These are phyloP conservation scores for Cranoglanis bouderius DNA, from an alignment of 2,113 vertebrate genomes.

Conservation along the genomic window DNA sequence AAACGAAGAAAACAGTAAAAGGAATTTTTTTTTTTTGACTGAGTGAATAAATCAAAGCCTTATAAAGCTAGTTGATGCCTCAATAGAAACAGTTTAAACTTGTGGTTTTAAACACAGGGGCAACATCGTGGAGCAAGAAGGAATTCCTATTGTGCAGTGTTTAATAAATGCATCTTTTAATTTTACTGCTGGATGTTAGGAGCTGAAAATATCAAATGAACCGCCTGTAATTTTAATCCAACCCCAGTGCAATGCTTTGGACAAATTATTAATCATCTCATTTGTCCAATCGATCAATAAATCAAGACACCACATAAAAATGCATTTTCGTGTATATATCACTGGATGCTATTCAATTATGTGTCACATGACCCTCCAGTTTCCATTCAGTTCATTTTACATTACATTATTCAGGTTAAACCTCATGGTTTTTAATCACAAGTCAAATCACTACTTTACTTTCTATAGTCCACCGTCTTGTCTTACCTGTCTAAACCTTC, in stretches of 20 bases:
- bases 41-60: background rate
- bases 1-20: background rate
- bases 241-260: background rate
- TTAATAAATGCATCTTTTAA: background rate
- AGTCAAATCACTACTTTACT: background rate
- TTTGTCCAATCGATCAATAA: background rate
- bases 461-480: background rate
- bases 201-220: background rate
- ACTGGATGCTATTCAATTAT: background rate
- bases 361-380: background rate
- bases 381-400: conserved; percentile 4
- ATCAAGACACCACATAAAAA: background rate
- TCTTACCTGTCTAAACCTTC: conserved; percentile 3
- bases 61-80: background rate
- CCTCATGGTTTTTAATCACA: background rate
- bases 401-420: background rate
- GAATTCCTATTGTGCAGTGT: background rate
- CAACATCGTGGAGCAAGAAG: background rate
- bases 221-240: background rate
- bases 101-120: conserved; percentile 8
- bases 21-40: background rate
- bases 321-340: background rate
- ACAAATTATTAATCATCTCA: background rate
- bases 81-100: background rate
- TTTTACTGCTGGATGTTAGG: background rate